Base-by-base conservation (phyloP, 2,888 invertebrate species). In the Nudaria mundana region DNA sequence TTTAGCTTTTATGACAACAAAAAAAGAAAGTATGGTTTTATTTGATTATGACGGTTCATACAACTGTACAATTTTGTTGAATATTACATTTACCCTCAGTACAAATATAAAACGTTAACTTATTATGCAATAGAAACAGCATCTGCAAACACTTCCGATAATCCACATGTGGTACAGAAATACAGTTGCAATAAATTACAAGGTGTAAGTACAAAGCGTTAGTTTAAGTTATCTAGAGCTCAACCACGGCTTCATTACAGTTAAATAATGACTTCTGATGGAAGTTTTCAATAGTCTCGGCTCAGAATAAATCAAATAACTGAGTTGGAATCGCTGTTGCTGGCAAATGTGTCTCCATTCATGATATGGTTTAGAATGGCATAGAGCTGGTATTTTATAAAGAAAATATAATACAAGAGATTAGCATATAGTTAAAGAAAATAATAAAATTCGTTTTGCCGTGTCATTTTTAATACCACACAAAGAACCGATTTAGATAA, bases 301-400 rank as follows among this genome's bases (percentile, higher is more conserved):
- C 76, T 75, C 52, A 66, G 75, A 78, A 83, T 83, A 84, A 83
- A 85, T 84, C 84, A 83, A 84, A 86, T 84, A 83, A 78, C 76
- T 76, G 71, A 56, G 57, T 67, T 69, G 76, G 72, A 73, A 79
- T 68, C 71, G 68, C 78, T 77, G 82, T 83, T 79, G 79, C 72
- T 83, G 81, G 85, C 83, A 84, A 86, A 84, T 84, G 86, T 80
- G 81, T 82, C 85, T 86, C 82, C 85, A 86, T 86, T 86, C 87
- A 86, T 84, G 82, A 75, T 71, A 69, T 62, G 40, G 65, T 51
- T 73, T 65, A 67, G 41, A 44, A 55, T 71, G 50, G 63, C 44
- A 51, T 81, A 52, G 83, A 85, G 83, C 63, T 52, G 66, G 43
- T 44, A 39, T 42, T 7, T 20, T 7, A 4, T 23, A 23, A 23